phyloP scores from a whole-genome alignment of 1,140 invertebrate species.

The Drosophila ercepeae region DNA sequence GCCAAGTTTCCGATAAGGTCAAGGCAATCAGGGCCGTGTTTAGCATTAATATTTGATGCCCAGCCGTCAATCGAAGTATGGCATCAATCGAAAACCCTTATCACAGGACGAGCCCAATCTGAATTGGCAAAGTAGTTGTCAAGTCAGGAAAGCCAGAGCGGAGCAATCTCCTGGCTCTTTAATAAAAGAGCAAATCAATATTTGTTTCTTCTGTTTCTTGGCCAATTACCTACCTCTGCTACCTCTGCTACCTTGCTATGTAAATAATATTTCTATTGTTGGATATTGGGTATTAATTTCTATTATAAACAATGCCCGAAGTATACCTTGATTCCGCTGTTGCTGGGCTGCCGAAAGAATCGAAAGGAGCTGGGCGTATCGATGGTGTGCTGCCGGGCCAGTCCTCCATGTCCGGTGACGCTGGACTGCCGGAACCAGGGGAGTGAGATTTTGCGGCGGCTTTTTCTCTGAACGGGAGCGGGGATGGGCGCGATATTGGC shows the following conservation, averaged over 20 bases:
- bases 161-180: not conserved
- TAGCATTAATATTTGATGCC: slow-evolving; percentile 57
- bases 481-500: slow-evolving; percentile 84
- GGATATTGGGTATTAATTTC: not conserved
- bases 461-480: slow-evolving; percentile 85
- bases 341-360: slow-evolving; percentile 80
- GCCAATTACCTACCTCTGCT: no score
- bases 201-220: not conserved
- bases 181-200: not conserved
- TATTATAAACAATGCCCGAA: not conserved
- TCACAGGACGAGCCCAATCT: slow-evolving; percentile 8
- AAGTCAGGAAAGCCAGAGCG: slow-evolving; percentile 3
- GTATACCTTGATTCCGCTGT: slow-evolving; percentile 84
- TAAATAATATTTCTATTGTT: not conserved
- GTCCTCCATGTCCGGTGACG: slow-evolving; percentile 88
- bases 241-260: not conserved
- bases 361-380: slow-evolving; percentile 93
- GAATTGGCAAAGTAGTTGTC: not conserved
- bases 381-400: slow-evolving; percentile 94
- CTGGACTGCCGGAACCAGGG: slow-evolving; percentile 94
- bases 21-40: slow-evolving; percentile 45
- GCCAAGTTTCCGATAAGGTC: slow-evolving; percentile 45
- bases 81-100: slow-evolving; percentile 49
- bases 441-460: slow-evolving; percentile 92
- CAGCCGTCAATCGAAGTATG: slow-evolving; percentile 28